Conservation (phyloP, 2,888 invertebrate species). For the Carpatolechia fugitivella region DNA sequence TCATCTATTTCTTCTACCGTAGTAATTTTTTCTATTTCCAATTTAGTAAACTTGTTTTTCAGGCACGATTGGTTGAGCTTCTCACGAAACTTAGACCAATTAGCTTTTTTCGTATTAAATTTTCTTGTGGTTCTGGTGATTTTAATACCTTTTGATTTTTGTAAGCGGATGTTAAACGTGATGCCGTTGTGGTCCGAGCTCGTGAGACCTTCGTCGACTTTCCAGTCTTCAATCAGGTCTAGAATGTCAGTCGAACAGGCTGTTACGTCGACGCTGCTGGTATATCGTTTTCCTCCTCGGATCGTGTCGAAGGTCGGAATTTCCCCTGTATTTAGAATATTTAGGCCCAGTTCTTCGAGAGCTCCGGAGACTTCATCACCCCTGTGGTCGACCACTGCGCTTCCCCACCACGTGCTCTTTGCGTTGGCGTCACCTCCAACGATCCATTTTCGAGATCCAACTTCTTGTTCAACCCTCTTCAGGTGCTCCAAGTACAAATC, state of each 20-base stretch:
- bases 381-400: background rate
- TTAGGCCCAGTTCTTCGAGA: background rate
- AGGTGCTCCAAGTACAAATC: background rate
- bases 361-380: background rate
- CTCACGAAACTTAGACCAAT: background rate
- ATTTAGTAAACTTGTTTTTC: too few relatives aligned
- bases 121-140: background rate
- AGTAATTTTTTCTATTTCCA: background rate
- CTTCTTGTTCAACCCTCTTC: background rate
- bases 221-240: background rate
- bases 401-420: background rate
- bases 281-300: background rate
- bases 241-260: conserved; percentile 1
- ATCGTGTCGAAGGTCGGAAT: conserved; percentile 4
- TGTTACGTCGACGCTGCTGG: background rate
- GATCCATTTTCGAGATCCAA: background rate
- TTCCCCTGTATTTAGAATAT: background rate
- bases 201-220: background rate
- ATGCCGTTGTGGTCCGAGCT: conserved; percentile 9
- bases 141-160: background rate
- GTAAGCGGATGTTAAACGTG: background rate
- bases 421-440: conserved; percentile 3
- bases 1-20: background rate
- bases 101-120: background rate
- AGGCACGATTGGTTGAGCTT: too few relatives aligned